Evolutionary conservation across 2,113 vertebrate species (phyloP), one percentile per base, ranked within the genome.

Genomic region (Carassius carassius): DNA sequence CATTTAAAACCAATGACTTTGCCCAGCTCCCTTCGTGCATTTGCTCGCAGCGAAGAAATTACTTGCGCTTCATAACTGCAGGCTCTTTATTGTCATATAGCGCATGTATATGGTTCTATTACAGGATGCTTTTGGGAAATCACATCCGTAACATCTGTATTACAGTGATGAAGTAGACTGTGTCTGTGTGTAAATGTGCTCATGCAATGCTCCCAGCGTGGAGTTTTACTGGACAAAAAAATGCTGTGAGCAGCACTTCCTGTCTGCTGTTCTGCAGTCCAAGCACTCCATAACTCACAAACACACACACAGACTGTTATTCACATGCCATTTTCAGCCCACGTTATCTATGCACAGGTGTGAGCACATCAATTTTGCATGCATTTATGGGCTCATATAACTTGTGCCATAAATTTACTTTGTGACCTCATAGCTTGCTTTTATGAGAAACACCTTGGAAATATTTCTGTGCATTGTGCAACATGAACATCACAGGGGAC

Each of bases 101-200:
- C 70, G 25, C 2, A 86, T 84, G 81, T 81, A 63, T 44, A 47
- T 23, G 35, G 78, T 83, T 88, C 72, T 78, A 29, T 69, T 81
- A 56, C 21, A 51, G 32, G 75, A 62, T 86, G 82, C 72, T 81
- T 10, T 84, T 81, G 85, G 85, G 77, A 86, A 88, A 88, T 84
- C 78, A 84, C 78, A 84, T 84, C 54, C 29, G 72, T 63, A 83
- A 81, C 82, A 81, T 86, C 87, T 86, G 80, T 84, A 78, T 84
- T 88, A 84, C 63, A 56, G 62, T 82, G 76, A 82, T 88, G 75
- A 78, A 83, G 74, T 73, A 65, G 79, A 73, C 37, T 78, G 62
- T 37, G 11, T 35, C n/a, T 84, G 56, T 49, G 56, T 63, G 56
- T 76, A 65, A 25, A 21, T 63, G 41, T 63, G 14, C 37, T 62